Evolutionary conservation across 2,113 vertebrate genomes (phyloP).

Genomic region (Strix uralensis): DNA sequence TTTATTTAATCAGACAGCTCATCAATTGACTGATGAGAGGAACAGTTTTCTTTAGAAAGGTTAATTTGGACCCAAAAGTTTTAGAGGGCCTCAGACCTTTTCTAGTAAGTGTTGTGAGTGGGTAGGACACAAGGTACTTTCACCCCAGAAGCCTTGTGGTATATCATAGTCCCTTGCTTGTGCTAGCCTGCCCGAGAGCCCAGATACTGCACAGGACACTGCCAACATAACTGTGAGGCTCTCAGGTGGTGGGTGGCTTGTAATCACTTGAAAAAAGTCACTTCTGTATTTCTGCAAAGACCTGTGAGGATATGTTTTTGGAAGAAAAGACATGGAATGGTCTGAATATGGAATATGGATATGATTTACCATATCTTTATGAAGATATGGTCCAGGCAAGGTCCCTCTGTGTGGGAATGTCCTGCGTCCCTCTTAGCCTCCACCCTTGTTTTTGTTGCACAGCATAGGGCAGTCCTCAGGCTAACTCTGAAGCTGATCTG

Average conservation of each 20-base stretch:
- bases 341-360: not conserved
- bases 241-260: fast-evolving
- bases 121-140: not conserved
- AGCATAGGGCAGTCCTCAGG: not conserved
- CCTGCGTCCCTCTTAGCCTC: not conserved
- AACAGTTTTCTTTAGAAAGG: not conserved
- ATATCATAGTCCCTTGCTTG: fast-evolving
- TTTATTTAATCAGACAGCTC: not conserved
- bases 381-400: not conserved
- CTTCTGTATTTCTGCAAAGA: not conserved
- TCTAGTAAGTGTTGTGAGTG: not conserved
- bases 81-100: not conserved
- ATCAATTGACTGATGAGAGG: not conserved
- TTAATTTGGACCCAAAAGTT: not conserved
- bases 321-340: not conserved
- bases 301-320: not conserved
- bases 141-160: not conserved
- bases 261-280: not conserved
- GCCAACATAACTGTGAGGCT: not conserved
- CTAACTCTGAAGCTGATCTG: not conserved
- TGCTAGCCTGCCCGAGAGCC: not conserved
- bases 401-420: not conserved
- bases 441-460: not conserved
- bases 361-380: not conserved
- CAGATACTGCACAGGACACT: not conserved